These are phyloP conservation scores for Branchipolynoe longqiensis DNA, from an alignment of 2,888 invertebrate genomes.

Conservation along the genomic window DNA sequence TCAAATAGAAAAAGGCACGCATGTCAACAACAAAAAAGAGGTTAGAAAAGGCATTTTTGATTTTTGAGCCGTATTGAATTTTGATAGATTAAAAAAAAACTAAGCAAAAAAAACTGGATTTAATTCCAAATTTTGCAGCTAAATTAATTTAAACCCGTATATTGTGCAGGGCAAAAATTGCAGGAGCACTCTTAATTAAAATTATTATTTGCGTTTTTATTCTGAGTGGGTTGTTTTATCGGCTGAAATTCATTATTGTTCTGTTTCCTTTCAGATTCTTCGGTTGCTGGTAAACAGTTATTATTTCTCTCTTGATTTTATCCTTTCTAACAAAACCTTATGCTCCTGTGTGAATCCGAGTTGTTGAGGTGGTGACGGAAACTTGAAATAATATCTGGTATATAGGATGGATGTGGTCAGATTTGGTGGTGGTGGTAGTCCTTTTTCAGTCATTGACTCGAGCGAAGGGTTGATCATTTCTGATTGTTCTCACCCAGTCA, in stretches of 20 bases:
- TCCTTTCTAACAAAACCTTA: slow-evolving; percentile 47
- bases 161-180: slow-evolving; percentile 33
- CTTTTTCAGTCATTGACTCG: too few species aligned
- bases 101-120: neutral
- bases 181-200: slow-evolving; percentile 46
- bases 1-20: neutral
- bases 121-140: neutral
- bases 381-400: neutral
- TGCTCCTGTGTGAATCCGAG: slow-evolving; percentile 42
- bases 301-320: slow-evolving; percentile 45
- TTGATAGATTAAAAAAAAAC: neutral
- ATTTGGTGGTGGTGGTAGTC: slow-evolving; percentile 21
- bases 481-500: neutral
- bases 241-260: slow-evolving; percentile 51
- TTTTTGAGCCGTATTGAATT: neutral
- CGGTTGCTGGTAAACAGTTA: slow-evolving; percentile 49
- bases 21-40: neutral
- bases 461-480: neutral
- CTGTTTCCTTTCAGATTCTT: slow-evolving; percentile 49
- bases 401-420: slow-evolving; percentile 40
- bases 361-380: slow-evolving; percentile 42
- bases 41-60: neutral
- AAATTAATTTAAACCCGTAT: neutral
- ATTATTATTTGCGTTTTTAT: slow-evolving; percentile 20
- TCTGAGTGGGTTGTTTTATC: slow-evolving; percentile 47